phyloP scores from a whole-genome alignment of 2,888 invertebrate species.

The Eupithecia tripunctaria region DNA sequence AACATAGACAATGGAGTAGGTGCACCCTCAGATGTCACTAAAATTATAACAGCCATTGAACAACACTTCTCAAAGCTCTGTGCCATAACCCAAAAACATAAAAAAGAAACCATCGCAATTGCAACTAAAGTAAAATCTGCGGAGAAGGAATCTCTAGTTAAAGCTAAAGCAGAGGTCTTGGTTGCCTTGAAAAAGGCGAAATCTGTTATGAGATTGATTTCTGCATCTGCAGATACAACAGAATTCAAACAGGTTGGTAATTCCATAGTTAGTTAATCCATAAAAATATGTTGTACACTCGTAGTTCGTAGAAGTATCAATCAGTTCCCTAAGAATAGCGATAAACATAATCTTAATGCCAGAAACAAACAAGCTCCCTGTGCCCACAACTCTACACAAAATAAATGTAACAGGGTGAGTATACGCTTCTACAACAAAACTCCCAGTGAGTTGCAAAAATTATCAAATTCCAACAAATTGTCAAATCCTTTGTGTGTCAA shows the following conservation, averaged over 20 bases:
- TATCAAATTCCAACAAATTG: no score
- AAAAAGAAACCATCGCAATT: conserved; percentile 69
- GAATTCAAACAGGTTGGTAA: conserved; percentile 58
- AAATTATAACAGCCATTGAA: conserved; percentile 66
- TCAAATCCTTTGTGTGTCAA: no score
- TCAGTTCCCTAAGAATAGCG: no score
- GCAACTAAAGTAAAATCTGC: conserved; percentile 60
- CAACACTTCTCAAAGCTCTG: conserved; percentile 82
- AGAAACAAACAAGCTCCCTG: no score
- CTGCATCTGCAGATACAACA: conserved; percentile 52
- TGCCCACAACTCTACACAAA: no score
- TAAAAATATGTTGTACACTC: no score
- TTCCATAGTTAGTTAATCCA: conserved; percentile 33
- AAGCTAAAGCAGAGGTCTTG: conserved; percentile 60
- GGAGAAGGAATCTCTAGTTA: conserved; percentile 64
- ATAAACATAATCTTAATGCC: no score
- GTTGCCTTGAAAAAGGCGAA: conserved; percentile 63
- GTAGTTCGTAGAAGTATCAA: no score
- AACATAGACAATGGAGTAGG: conserved; percentile 66
- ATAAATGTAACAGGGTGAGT: no score
- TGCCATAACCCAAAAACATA: conserved; percentile 80
- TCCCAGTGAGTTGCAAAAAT: no score
- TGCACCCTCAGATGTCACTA: conserved; percentile 56
- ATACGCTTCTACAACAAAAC: no score
- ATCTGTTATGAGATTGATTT: conserved; percentile 54